Evolutionary conservation across 2,113 vertebrate genomes (phyloP), one percentile per base, ranked within the genome.

Genomic region (Phalacrocorax carbo): DNA sequence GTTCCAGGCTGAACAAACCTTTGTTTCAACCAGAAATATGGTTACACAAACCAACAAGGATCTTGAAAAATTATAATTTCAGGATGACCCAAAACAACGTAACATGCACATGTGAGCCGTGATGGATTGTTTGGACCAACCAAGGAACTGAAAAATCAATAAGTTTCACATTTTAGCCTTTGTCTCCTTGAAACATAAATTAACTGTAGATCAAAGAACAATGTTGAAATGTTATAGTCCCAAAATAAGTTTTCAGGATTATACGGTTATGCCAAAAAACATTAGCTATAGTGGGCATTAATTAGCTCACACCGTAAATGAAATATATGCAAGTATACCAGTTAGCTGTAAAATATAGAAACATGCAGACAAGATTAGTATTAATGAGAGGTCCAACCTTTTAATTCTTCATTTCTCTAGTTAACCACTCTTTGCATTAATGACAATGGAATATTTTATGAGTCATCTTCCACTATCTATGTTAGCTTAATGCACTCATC

Each of bases 401-500:
- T 89, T 66, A 29, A 77, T 96, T 94, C 71, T 44, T 88, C 65
- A 93, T 55, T 78, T 72, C 69, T 92, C 38, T 48, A 92, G 77
- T 95, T 94, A 94, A 93, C 82, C 73, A 84, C 64, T 83, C n/a
- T 44, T 4, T n/a, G 62, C 91, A 71, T 57, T 92, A 95, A 88
- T 78, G 94, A 66, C 76, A 88, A 81, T 44, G 69, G 32, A 94
- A 93, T 84, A 93, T 94, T 92, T 94, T 80, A 91, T 62, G 55
- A 91, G 60, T 92, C 76, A 75, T 71, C 36, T 32, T 69, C 76
- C 72, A 80, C 58, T 64, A 52, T 48, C 78, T 91, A 11, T 49
- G 49, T 82, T 94, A 38, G 1, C 75, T 91, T 93, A 94, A 79
- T 88, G 86, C 58, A 92, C 55, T 88, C 61, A 66, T 83, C 51